Conservation (phyloP, 2,888 invertebrate genomes). For the Subacronicta megacephala region DNA sequence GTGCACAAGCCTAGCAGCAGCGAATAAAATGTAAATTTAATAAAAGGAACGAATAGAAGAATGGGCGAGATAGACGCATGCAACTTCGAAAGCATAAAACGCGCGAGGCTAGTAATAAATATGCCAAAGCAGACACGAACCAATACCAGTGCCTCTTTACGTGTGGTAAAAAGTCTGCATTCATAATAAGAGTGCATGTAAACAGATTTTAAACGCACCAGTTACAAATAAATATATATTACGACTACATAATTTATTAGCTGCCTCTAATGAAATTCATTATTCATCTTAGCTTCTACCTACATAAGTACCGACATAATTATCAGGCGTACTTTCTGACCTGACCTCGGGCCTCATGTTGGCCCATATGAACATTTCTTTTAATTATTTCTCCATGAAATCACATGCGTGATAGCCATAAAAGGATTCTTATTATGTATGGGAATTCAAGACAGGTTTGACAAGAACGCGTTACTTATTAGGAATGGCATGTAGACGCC, state of each 20-base stretch:
- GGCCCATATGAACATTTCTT: too few species aligned
- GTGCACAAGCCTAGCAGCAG: too few species aligned
- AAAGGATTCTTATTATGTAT: slow-evolving; percentile 17
- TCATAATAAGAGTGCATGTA: slow-evolving; percentile 61
- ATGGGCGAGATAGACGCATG: slow-evolving; percentile 57
- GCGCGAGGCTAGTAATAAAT: slow-evolving; percentile 71
- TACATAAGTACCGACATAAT: slow-evolving; percentile 18
- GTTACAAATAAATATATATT: slow-evolving; percentile 49
- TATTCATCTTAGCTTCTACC: slow-evolving; percentile 23
- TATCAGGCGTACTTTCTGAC: slow-evolving; percentile 10
- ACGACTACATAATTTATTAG: slow-evolving; percentile 43
- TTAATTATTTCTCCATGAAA: too few species aligned
- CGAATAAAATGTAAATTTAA: slow-evolving; percentile 61
- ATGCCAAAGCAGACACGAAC: slow-evolving; percentile 70
- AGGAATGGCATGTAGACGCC: slow-evolving; percentile 52
- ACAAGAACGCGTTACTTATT: slow-evolving; percentile 41
- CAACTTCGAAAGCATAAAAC: slow-evolving; percentile 71
- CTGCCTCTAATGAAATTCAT: slow-evolving; percentile 44
- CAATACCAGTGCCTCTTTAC: slow-evolving; percentile 65
- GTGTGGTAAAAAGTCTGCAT: slow-evolving; percentile 62
- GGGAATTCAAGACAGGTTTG: slow-evolving; percentile 27
- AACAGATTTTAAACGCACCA: slow-evolving; percentile 50
- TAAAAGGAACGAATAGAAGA: slow-evolving; percentile 69
- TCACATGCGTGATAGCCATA: slow-evolving; percentile 11
- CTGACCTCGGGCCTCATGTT: not conserved